Conservation (phyloP, 2,797 vertebrate species). For the Rhinoraja longicauda region DNA sequence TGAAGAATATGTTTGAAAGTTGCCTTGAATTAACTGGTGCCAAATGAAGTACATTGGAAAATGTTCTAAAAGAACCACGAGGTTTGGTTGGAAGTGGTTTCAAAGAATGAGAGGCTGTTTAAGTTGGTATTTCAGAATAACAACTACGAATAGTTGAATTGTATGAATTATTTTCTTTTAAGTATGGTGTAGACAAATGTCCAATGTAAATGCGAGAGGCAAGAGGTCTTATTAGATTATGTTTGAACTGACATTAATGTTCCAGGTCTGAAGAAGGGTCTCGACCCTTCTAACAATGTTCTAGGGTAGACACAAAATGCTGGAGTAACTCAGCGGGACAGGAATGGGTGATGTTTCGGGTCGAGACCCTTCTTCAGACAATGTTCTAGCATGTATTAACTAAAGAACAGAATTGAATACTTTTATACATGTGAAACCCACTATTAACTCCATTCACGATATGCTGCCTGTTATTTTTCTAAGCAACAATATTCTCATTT, state of each 20-base stretch:
- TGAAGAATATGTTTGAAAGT: not conserved
- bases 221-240: not conserved
- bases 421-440: not conserved
- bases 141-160: not conserved
- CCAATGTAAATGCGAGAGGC: not conserved
- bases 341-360: too few species aligned
- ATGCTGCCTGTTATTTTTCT: not conserved
- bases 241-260: not conserved
- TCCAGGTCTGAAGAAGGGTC: too few species aligned
- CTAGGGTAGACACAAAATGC: too few species aligned
- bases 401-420: not conserved
- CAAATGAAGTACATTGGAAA: not conserved
- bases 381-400: not conserved
- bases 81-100: not conserved
- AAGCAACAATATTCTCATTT: conserved; percentile 2
- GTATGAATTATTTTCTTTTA: not conserved
- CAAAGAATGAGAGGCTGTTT: not conserved
- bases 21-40: not conserved
- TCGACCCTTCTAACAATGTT: too few species aligned
- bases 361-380: too few species aligned
- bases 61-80: not conserved
- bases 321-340: too few species aligned
- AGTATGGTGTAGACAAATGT: not conserved
- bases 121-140: not conserved
- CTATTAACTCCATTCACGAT: not conserved